phyloP scores from a whole-genome alignment of 2,113 vertebrate species.

The Ceyx melanurus region DNA sequence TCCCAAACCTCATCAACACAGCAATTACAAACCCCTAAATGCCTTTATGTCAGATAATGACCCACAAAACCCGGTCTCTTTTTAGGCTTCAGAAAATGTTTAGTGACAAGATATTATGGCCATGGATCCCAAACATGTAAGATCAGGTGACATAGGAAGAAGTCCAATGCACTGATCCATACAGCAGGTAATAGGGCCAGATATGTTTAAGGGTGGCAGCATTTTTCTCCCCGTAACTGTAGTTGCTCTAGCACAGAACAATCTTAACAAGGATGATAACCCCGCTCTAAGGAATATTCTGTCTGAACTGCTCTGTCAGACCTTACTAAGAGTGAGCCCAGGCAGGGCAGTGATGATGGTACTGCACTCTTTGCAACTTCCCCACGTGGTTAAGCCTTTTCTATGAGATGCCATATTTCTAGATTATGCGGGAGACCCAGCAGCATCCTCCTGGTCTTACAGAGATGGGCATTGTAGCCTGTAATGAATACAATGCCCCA shows the following conservation, averaged over 20 bases:
- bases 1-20: not conserved
- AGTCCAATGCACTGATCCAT: not conserved
- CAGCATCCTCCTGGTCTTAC: not conserved
- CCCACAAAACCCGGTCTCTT: not conserved
- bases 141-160: not conserved
- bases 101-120: not conserved
- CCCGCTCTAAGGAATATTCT: not conserved
- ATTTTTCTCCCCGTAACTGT: rapidly evolving
- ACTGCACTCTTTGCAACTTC: not conserved
- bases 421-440: not conserved
- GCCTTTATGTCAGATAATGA: not conserved
- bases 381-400: not conserved
- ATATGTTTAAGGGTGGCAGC: not conserved
- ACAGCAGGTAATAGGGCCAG: not conserved
- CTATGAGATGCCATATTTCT: not conserved
- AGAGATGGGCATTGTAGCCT: not conserved
- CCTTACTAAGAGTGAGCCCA: not conserved
- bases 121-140: not conserved
- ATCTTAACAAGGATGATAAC: not conserved
- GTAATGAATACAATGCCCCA: not conserved
- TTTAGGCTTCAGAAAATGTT: not conserved
- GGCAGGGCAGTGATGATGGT: not conserved
- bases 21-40: not conserved
- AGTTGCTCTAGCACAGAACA: not conserved
- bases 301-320: not conserved